Conservation (phyloP, 2,888 invertebrate species). For the Idaea biselata region DNA sequence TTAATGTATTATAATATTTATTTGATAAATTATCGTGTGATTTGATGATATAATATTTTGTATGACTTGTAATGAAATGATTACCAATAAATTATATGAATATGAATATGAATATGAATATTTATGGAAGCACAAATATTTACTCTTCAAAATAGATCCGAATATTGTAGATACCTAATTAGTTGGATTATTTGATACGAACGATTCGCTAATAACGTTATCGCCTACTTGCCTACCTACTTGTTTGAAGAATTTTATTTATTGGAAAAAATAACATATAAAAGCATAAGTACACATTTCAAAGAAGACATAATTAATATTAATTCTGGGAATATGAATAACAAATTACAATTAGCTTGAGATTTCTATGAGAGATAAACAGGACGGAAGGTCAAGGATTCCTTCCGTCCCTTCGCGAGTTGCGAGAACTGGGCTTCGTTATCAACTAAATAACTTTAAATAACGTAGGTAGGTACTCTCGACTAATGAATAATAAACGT, state of each 20-base stretch:
- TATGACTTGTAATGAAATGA: too few relatives aligned
- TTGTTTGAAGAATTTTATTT: not conserved
- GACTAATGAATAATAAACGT: too few relatives aligned
- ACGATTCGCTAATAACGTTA: not conserved
- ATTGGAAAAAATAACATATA: not conserved
- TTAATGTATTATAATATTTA: too few relatives aligned
- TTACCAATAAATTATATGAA: too few relatives aligned
- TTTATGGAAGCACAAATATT: not conserved
- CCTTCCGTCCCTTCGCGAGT: slow-evolving; percentile 31
- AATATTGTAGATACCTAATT: too few relatives aligned
- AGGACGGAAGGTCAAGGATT: slow-evolving; percentile 62
- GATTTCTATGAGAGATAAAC: slow-evolving; percentile 39
- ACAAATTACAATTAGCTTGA: slow-evolving; percentile 34
- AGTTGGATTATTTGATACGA: not conserved
- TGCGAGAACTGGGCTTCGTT: slow-evolving; percentile 29
- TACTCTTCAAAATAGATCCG: not conserved
- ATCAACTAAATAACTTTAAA: slow-evolving; percentile 26
- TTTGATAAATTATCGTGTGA: too few relatives aligned
- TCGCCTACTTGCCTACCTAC: too few relatives aligned
- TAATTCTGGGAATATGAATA: slow-evolving; percentile 19
- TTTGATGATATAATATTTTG: too few relatives aligned
- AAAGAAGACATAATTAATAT: slow-evolving; percentile 19
- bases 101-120: too few relatives aligned
- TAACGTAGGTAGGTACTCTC: too few relatives aligned
- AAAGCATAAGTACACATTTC: slow-evolving; percentile 4